Evolutionary conservation across 2,888 invertebrate species (phyloP).

Genomic region (Rotaria magnacalcarata): DNA sequence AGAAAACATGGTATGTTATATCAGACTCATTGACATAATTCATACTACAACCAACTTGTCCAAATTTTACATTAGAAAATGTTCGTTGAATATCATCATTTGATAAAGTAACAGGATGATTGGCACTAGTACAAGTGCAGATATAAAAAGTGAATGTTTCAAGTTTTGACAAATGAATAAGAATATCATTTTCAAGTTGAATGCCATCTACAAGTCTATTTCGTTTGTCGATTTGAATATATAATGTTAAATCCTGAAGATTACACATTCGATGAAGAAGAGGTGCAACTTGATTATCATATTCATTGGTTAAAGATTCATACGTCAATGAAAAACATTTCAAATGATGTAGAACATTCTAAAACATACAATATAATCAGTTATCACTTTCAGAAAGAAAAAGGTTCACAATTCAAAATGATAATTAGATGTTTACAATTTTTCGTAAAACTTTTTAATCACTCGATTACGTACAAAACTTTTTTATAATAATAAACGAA

Average conservation of each 20-base stretch:
- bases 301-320: not conserved
- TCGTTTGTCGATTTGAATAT: not conserved
- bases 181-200: constrained; percentile 1
- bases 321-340: constrained; percentile 4
- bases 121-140: not conserved
- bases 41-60: not conserved
- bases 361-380: not conserved
- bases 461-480: not conserved
- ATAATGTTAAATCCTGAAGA: not conserved
- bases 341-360: not conserved
- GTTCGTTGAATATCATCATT: not conserved
- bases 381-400: not conserved
- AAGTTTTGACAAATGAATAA: not conserved
- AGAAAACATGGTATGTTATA: not conserved
- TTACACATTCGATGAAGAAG: not conserved
- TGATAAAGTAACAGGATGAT: constrained; percentile 8
- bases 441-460: not conserved
- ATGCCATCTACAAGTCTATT: not conserved
- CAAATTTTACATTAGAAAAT: not conserved
- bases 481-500: not conserved
- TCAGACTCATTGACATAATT: not conserved
- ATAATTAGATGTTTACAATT: not conserved
- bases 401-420: not conserved
- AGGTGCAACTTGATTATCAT: not conserved
- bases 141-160: not conserved